phyloP scores from a whole-genome alignment of 1,140 invertebrate species.

The Hyles vespertilio region DNA sequence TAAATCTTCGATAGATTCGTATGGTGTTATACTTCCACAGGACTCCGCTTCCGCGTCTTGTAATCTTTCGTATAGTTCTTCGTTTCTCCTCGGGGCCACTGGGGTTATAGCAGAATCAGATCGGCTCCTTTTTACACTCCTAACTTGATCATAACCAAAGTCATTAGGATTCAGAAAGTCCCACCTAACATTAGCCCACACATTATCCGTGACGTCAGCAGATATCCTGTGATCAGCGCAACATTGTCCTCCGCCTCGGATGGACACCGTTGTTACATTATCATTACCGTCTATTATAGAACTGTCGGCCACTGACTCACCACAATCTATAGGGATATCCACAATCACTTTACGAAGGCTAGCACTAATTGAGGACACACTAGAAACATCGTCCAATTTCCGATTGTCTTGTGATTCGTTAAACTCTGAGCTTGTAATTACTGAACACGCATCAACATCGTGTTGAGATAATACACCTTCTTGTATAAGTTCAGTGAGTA shows the following conservation, averaged over 20 bases:
- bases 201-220: conserved; percentile 60
- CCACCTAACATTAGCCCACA: conserved; percentile 72
- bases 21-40: conserved; percentile 68
- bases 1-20: conserved; percentile 72
- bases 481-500: conserved; percentile 65
- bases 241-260: conserved; percentile 59
- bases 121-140: conserved; percentile 60
- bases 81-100: conserved; percentile 42
- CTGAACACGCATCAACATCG: conserved; percentile 61
- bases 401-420: conserved; percentile 42
- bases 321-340: conserved; percentile 56
- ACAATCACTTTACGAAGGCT: conserved; percentile 54
- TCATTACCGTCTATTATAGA: conserved; percentile 48
- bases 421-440: conserved; percentile 46
- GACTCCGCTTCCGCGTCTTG: conserved; percentile 54
- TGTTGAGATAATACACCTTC: conserved; percentile 66
- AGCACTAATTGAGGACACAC: conserved; percentile 41
- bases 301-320: conserved; percentile 45
- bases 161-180: conserved; percentile 66
- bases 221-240: conserved; percentile 69
- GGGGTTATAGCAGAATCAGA: conserved; percentile 68
- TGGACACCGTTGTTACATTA: conserved; percentile 56
- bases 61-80: conserved; percentile 66
- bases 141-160: conserved; percentile 67
- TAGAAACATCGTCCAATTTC: conserved; percentile 59